Percentiles rank a stretch among this genome's conserved stretches.
Conservation (phyloP, 2,113 vertebrate genomes). For the Tragelaphus imberbis region DNA sequence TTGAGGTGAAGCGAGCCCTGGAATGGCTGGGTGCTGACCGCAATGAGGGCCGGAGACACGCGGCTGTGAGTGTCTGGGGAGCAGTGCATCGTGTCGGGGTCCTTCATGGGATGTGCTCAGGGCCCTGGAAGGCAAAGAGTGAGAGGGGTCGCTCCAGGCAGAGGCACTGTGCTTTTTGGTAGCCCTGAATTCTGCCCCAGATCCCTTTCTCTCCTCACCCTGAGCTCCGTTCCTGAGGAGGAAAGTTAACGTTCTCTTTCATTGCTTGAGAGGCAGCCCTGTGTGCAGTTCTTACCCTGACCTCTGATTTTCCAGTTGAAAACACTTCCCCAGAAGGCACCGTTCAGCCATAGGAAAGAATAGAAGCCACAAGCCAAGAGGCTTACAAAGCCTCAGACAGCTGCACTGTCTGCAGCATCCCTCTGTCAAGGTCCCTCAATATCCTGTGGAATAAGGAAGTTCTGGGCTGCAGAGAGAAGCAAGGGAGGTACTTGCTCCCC, state of each 20-base stretch:
- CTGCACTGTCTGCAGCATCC: not conserved
- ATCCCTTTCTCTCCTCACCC: not conserved
- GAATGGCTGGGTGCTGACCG: constrained; percentile 98
- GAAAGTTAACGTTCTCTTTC: not conserved
- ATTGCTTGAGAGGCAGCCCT: not conserved
- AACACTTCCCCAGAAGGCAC: not conserved
- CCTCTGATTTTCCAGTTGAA: not conserved
- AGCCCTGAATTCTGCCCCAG: not conserved
- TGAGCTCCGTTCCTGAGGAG: not conserved
- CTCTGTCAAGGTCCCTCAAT: not conserved
- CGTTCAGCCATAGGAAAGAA: not conserved
- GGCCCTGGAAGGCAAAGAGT: not conserved
- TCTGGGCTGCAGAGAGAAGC: not conserved
- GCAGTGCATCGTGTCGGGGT: rapidly evolving
- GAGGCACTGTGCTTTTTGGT: not conserved
- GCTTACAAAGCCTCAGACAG: not conserved
- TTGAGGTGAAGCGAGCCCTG: constrained; percentile 97
- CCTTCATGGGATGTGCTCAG: not conserved
- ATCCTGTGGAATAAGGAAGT: rapidly evolving
- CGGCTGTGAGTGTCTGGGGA: constrained; percentile 85
- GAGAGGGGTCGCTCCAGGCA: not conserved
- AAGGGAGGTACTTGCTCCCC: not conserved
- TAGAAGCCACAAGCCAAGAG: not conserved
- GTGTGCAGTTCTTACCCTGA: not conserved
- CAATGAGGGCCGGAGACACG: constrained; percentile 95